phyloP scores from a whole-genome alignment of 2,888 invertebrate genomes.

The Melikaiella ostensackeni region DNA sequence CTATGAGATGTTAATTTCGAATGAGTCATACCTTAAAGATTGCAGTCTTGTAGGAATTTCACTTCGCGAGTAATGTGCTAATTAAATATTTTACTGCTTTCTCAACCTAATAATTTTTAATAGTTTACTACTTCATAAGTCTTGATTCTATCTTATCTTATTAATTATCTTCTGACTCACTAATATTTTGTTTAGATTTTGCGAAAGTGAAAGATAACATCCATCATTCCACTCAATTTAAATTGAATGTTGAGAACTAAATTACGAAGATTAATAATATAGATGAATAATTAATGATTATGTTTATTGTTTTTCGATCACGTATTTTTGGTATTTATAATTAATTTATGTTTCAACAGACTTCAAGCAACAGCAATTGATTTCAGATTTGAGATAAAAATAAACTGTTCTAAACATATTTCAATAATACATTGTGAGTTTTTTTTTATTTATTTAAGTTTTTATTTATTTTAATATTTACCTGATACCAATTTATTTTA shows the following conservation, averaged over 20 bases:
- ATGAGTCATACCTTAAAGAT: slow-evolving; percentile 13
- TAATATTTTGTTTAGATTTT: neutral
- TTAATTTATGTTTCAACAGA: neutral
- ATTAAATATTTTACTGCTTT: slow-evolving; percentile 40
- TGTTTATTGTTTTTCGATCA: neutral
- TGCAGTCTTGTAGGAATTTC: slow-evolving; percentile 6
- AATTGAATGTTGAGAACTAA: neutral
- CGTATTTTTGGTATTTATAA: neutral
- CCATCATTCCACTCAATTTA: neutral
- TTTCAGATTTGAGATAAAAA: neutral
- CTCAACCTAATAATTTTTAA: slow-evolving; percentile 46
- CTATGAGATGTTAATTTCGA: slow-evolving; percentile 9
- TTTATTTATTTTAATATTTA: neutral
- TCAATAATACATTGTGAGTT: neutral
- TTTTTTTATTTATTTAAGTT: neutral
- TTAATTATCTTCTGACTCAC: slow-evolving; percentile 28
- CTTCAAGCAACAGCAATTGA: neutral
- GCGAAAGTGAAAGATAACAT: too few species aligned
- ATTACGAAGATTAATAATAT: too few species aligned
- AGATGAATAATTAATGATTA: neutral
- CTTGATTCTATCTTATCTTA: slow-evolving; percentile 30
- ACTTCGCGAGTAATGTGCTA: slow-evolving; percentile 10
- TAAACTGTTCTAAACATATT: neutral
- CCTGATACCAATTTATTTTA: neutral
- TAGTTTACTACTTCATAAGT: slow-evolving; percentile 37